Evolutionary conservation across 2,888 invertebrate species (phyloP), one percentile per base, ranked within the genome.

Genomic region (Cantharis nigra): DNA sequence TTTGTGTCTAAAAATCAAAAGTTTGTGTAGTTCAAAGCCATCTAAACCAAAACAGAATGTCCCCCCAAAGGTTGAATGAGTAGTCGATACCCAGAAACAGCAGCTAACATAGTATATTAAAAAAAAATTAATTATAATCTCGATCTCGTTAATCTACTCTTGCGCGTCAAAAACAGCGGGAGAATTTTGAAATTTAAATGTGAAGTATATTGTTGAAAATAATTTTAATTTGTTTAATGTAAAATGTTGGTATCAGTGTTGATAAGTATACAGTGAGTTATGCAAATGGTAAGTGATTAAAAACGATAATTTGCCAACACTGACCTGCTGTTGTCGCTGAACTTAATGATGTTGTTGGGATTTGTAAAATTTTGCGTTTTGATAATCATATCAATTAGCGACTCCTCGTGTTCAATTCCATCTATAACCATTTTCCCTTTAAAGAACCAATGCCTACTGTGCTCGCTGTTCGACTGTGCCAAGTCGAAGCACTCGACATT

Each of bases 361-460:
- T 98, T 98, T 9, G 96, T 95, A 81, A 91, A 89, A 5, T 92
- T 89, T 86, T 98, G 98, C 0, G 99, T 99, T 65, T 94, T 93
- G 85, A 96, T 95, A 70, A 99, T 97, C 94, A 98, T 95, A 85
- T 96, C 94, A 84, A 99, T 95, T 11, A 99, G 90, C 0, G 97
- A 96, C 85, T 95, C 91, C n/a, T 93, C 90, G 81, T 94, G 89
- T 85, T 94, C 92, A 82, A 92, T 89, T 0, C 95, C 97, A 89
- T 98, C 96, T 70, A 98, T 90, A 70, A 96, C 88, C 90, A 98
- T 93, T 85, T 93, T 92, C 0, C 98, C 98, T 90, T 96, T 96
- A 89, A 99, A 99, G 90, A 99, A 99, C 99, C 99, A 99, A 90
- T 99, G 99, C 5, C 99, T 92, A 79, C 98, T 98, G 88, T 99